Conservation (phyloP, 2,797 vertebrate species). For the Champsocephalus gunnari region DNA sequence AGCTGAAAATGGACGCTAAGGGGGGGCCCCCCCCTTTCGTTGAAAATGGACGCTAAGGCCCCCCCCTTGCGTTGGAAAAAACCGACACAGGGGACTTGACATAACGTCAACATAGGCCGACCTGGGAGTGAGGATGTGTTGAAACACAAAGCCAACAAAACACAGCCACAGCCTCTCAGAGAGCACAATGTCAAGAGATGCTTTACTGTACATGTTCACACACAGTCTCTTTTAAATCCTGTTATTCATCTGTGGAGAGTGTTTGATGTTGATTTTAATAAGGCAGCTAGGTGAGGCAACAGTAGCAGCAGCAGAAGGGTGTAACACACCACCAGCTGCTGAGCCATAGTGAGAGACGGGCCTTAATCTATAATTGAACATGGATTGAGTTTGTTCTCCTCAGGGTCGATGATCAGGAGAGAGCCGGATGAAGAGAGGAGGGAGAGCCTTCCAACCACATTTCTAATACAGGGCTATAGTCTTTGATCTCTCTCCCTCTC, state of each 20-base stretch:
- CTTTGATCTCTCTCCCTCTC: slow-evolving; percentile 65
- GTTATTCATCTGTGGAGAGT: slow-evolving; percentile 61
- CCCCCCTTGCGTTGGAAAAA: no score
- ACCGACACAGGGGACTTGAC: no score
- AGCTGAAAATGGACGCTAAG: no score
- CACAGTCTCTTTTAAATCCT: slow-evolving; percentile 70
- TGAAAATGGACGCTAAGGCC: no score
- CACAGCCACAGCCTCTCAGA: slow-evolving; percentile 9
- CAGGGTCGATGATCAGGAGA: slow-evolving; percentile 72
- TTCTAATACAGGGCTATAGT: slow-evolving; percentile 61
- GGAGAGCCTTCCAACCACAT: slow-evolving; percentile 67
- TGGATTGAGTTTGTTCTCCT: slow-evolving; percentile 78
- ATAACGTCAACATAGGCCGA: no score
- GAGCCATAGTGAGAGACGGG: slow-evolving; percentile 63
- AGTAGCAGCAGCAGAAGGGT: slow-evolving; percentile 61
- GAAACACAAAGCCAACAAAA: slow-evolving; percentile 30
- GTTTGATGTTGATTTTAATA: slow-evolving; percentile 83
- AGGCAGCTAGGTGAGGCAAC: slow-evolving; percentile 77
- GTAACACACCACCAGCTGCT: slow-evolving; percentile 68
- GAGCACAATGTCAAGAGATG: slow-evolving; percentile 40
- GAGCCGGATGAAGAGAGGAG: slow-evolving; percentile 58
- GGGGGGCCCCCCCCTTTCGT: no score
- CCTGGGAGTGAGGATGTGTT: no score
- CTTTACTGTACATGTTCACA: slow-evolving; percentile 70
- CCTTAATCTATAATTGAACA: slow-evolving; percentile 88